Evolutionary conservation across 2,888 invertebrate species (phyloP).

Genomic region (Willowsia nigromaculata): DNA sequence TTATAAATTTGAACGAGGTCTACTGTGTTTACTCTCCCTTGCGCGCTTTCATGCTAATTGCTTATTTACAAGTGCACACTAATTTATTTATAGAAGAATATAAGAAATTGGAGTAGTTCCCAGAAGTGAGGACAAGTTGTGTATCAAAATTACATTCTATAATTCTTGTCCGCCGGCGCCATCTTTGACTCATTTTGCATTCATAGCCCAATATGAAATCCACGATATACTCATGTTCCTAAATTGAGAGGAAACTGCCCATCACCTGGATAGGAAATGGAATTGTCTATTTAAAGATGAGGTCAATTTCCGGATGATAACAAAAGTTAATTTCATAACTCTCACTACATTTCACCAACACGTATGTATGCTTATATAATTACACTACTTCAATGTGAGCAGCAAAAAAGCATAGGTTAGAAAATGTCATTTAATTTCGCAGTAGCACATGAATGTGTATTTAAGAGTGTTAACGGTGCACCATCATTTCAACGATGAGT

Average conservation of each 20-base stretch:
- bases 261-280: constrained; percentile 25
- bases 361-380: background rate
- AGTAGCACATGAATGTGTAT: too few relatives aligned
- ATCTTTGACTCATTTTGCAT: too few relatives aligned
- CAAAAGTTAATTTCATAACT: background rate
- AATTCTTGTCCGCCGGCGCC: background rate
- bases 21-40: constrained; percentile 41
- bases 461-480: too few relatives aligned
- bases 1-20: constrained; percentile 45
- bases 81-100: constrained; percentile 53
- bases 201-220: background rate
- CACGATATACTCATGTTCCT: background rate
- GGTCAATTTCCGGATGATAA: background rate
- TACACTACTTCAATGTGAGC: background rate
- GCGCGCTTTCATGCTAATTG: constrained; percentile 56
- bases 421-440: background rate
- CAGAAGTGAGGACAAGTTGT: background rate
- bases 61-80: constrained; percentile 65
- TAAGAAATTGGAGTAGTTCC: background rate
- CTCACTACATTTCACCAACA: background rate
- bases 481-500: too few relatives aligned
- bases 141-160: constrained; percentile 19
- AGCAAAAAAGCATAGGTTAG: too few relatives aligned
- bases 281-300: background rate
- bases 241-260: constrained; percentile 29